These are phyloP conservation scores for Hypocryptadius cinnamomeus DNA, from an alignment of 2,113 vertebrate genomes.

Conservation along the genomic window DNA sequence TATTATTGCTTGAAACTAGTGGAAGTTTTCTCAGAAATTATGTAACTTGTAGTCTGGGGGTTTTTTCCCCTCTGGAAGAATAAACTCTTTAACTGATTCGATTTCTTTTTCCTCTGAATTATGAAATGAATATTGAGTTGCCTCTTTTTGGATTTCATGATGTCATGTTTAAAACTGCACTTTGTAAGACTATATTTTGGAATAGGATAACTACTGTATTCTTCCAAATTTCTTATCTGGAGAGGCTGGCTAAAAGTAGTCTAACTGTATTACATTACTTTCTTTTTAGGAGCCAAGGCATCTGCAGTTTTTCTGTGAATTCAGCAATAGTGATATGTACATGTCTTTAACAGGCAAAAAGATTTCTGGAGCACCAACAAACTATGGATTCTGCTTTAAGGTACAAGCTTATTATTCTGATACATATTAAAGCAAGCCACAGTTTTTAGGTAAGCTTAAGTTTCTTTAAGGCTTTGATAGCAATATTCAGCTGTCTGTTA, in stretches of 20 bases:
- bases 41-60: neutral
- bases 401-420: slow-evolving; percentile 77
- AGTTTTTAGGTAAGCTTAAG: slow-evolving; percentile 68
- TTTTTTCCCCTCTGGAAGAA: neutral
- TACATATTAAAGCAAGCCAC: slow-evolving; percentile 67
- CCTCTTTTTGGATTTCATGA: neutral
- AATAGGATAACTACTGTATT: neutral
- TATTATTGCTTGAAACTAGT: neutral
- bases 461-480: slow-evolving; percentile 50
- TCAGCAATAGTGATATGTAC: slow-evolving; percentile 89
- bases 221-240: neutral
- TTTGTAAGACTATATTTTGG: neutral
- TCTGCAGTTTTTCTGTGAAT: slow-evolving; percentile 94
- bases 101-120: neutral
- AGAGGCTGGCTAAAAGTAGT: neutral
- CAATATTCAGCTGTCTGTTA: slow-evolving; percentile 64
- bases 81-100: neutral
- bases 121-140: neutral
- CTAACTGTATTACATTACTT: slow-evolving; percentile 40
- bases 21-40: neutral
- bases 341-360: slow-evolving; percentile 85
- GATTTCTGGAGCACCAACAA: slow-evolving; percentile 85
- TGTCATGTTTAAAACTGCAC: neutral
- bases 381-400: slow-evolving; percentile 95
- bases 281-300: slow-evolving; percentile 90